phyloP scores from a whole-genome alignment of 2,888 invertebrate species.

The Cyclophora punctaria region DNA sequence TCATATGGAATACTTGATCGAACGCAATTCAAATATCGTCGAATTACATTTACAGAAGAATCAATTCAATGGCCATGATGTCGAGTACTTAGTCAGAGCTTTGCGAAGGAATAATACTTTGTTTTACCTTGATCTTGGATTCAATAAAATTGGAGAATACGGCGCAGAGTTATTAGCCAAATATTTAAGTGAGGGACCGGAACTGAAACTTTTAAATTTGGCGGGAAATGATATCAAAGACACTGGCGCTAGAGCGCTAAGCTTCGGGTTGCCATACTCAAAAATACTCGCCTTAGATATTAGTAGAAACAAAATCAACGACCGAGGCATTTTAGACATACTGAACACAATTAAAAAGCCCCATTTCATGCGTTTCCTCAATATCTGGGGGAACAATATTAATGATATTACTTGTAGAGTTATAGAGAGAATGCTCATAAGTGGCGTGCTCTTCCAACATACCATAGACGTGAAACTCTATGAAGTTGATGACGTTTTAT shows the following conservation, averaged over 20 bases:
- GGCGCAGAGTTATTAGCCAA: conserved; percentile 70
- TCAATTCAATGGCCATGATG: conserved; percentile 75
- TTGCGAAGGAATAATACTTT: conserved; percentile 66
- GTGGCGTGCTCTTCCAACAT: conserved; percentile 49
- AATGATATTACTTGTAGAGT: conserved; percentile 53
- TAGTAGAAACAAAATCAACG: conserved; percentile 70
- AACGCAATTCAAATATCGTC: conserved; percentile 53
- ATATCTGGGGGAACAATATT: conserved; percentile 60
- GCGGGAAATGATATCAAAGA: conserved; percentile 74
- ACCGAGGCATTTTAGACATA: conserved; percentile 67
- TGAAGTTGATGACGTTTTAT: conserved; percentile 41
- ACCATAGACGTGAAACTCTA: conserved; percentile 54
- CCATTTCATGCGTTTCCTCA: conserved; percentile 47
- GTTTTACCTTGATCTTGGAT: conserved; percentile 74
- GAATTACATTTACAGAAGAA: conserved; percentile 77
- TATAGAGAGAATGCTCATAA: conserved; percentile 51
- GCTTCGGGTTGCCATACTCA: conserved; percentile 73
- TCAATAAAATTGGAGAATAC: conserved; percentile 76
- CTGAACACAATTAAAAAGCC: conserved; percentile 75
- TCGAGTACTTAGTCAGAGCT: conserved; percentile 72
- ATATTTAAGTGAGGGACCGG: conserved; percentile 69
- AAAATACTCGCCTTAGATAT: conserved; percentile 75
- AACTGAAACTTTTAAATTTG: conserved; percentile 67
- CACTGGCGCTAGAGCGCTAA: conserved; percentile 73
- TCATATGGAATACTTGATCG: conserved; percentile 57